Base-by-base conservation (phyloP, 2,797 vertebrate genomes). In the Synanceia verrucosa region DNA sequence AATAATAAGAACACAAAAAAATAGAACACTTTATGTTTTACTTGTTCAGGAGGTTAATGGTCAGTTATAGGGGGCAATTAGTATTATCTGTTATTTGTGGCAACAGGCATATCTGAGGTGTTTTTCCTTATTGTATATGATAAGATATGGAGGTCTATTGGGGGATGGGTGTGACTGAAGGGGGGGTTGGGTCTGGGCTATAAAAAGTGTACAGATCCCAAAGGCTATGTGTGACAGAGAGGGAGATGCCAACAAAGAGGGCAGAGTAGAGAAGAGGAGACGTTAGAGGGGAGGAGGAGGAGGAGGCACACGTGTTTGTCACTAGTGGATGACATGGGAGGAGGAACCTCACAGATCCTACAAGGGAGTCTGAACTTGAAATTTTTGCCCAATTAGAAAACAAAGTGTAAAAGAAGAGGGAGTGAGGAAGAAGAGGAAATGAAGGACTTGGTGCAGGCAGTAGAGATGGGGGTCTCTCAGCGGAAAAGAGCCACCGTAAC, bases 371-470 rank as follows among this genome's bases (percentile, higher is more conserved):
- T 47, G 34, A 57, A 58, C 18, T 36, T 41, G 6, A 18, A 52
- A 1, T 43, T n/a, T 70, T 43, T 18, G 18, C 9, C 29, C 7
- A 39, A 39, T 43, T 33, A 26, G 7, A 12, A 43, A 60, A 52
- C 0, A 44, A 34, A 41, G 43, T 2, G 5, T 4, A 13, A 2
- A 48, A 64, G 50, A 51, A 43, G 21, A 41, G 0, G n/a, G n/a
- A 59, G 23, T 7, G 29, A 62, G 24, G 46, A 51, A 29, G 51
- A 65, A 44, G 46, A 52, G 39, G 34, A 57, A 63, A 90, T 88
- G 77, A 92, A 86, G 77, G 86, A 91, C 52, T 50, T 80, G 12
- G 62, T 26, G 46, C 75, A 57, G 58, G 81, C 82, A 66, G 48
- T 79, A 46, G 93, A 93, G 68, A 47, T 84, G 1, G 65, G 61